These are phyloP conservation scores for Cardinalis cardinalis DNA, from an alignment of 2,113 vertebrate genomes.

Conservation along the genomic window DNA sequence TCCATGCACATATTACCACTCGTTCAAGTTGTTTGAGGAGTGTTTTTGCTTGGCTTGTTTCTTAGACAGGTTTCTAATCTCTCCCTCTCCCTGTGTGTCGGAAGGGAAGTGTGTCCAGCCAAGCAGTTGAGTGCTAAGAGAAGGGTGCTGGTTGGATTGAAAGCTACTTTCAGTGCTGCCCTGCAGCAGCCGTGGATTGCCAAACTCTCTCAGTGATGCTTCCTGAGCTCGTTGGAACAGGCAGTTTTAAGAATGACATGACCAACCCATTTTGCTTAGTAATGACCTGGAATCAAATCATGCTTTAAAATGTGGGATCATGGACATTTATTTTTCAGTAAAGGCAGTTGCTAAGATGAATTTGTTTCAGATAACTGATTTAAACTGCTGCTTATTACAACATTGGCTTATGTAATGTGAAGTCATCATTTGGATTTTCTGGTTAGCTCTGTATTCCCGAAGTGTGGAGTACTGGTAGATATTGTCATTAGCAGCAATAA, in stretches of 20 bases:
- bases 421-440: not conserved
- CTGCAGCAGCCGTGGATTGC: not conserved
- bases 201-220: not conserved
- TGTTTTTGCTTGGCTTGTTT: not conserved
- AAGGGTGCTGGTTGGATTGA: not conserved
- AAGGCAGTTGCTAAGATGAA: not conserved
- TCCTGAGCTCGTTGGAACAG: not conserved
- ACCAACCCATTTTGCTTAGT: not conserved
- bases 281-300: not conserved
- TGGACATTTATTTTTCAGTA: not conserved
- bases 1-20: not conserved
- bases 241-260: not conserved
- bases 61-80: not conserved
- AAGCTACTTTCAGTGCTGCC: not conserved
- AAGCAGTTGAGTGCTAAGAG: not conserved
- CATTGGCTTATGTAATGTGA: not conserved
- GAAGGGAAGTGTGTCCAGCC: not conserved
- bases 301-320: not conserved
- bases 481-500: not conserved
- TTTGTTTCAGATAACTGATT: not conserved
- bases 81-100: not conserved
- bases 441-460: not conserved
- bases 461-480: accelerated
- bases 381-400: not conserved
- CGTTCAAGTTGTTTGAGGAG: not conserved